Evolutionary conservation across 2,113 vertebrate genomes (phyloP).

Genomic region (Hystrix brachyura): DNA sequence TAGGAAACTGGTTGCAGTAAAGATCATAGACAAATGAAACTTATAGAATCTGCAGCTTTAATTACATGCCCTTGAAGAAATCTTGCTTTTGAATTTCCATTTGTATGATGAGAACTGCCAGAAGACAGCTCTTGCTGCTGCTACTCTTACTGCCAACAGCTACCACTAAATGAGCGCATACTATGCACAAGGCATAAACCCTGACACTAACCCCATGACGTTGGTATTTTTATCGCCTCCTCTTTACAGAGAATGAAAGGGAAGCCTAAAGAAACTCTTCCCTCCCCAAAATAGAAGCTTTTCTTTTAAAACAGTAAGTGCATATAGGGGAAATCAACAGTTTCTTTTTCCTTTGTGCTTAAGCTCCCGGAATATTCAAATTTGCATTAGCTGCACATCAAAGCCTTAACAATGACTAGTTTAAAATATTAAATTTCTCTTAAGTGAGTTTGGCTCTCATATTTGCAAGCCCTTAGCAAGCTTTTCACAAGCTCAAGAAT

Average conservation of each 20-base stretch:
- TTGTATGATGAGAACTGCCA: not conserved
- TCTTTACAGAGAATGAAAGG: not conserved
- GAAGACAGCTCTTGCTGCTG: not conserved
- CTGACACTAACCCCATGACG: not conserved
- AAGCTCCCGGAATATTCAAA: not conserved
- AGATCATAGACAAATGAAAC: not conserved
- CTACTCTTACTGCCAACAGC: not conserved
- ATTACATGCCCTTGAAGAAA: not conserved
- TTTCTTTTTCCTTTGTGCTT: not conserved
- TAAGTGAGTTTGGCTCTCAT: constrained; percentile 2
- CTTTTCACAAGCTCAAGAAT: not conserved
- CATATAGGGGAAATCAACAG: not conserved
- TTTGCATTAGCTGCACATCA: not conserved
- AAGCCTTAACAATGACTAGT: not conserved
- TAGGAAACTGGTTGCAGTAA: not conserved
- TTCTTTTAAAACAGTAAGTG: not conserved
- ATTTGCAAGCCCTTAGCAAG: constrained; percentile 50
- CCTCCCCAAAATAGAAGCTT: not conserved
- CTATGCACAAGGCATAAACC: not conserved
- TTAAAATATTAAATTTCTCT: constrained; percentile 51
- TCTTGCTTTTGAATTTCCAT: not conserved
- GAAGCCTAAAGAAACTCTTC: not conserved
- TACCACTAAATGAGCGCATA: not conserved
- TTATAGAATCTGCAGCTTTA: not conserved
- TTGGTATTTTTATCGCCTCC: not conserved